Conservation (phyloP, 2,113 vertebrate genomes). For the Cottus gobio region DNA sequence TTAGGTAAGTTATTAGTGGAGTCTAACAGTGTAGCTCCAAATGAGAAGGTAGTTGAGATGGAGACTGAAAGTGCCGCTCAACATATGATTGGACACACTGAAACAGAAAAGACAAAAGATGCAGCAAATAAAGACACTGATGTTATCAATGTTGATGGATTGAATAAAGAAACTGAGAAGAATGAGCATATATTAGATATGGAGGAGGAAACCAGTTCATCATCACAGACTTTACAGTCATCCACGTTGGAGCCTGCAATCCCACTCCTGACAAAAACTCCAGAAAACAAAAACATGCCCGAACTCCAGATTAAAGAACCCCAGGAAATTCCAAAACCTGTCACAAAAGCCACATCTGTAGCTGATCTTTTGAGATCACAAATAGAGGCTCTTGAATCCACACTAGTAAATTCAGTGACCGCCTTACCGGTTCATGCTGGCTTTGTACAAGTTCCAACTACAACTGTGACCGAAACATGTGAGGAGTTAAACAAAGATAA, state of each 20-base stretch:
- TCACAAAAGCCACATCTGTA: slow-evolving; percentile 63
- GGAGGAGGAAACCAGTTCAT: slow-evolving; percentile 1
- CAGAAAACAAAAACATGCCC: not conserved
- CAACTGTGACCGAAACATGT: not conserved
- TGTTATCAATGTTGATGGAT: not conserved
- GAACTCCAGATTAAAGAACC: slow-evolving; percentile 19
- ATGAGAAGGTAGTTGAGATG: slow-evolving; percentile 48
- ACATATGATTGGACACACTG: not conserved
- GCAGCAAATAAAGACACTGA: slow-evolving; percentile 1
- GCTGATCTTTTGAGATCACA: slow-evolving; percentile 74
- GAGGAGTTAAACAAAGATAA: slow-evolving; percentile 20
- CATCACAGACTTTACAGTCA: slow-evolving; percentile 12
- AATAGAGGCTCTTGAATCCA: slow-evolving; percentile 61
- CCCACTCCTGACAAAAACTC: not conserved
- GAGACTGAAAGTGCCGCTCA: slow-evolving; percentile 31
- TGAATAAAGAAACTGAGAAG: slow-evolving; percentile 17
- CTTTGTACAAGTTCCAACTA: not conserved
- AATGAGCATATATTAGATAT: slow-evolving; percentile 15
- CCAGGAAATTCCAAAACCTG: slow-evolving; percentile 53
- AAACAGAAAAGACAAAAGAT: slow-evolving; percentile 16
- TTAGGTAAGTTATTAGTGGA: not conserved
- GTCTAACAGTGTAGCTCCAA: slow-evolving; percentile 1
- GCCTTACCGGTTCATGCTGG: not conserved
- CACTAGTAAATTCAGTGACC: slow-evolving; percentile 14
- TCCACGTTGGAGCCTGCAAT: not conserved